Conservation (phyloP, 2,113 vertebrate genomes). For the Castor canadensis region DNA sequence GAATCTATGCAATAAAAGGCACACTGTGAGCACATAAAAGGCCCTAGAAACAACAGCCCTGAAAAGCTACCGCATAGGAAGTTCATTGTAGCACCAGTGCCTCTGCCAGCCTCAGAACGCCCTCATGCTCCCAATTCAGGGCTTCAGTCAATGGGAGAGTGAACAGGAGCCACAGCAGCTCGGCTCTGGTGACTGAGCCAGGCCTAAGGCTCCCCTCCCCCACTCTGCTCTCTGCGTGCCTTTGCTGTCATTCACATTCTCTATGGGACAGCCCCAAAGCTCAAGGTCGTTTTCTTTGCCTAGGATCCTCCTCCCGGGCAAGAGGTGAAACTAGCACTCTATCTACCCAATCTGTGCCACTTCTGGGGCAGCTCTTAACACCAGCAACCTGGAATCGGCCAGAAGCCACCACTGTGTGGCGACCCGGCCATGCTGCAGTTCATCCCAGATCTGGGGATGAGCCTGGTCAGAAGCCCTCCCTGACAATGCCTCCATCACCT, state of each 20-base stretch:
- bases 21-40: accelerated
- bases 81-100: accelerated
- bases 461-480: neutral
- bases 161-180: accelerated
- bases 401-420: accelerated
- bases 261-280: accelerated
- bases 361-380: neutral
- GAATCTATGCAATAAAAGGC: neutral
- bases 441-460: neutral
- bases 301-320: neutral
- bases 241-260: accelerated
- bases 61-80: accelerated
- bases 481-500: accelerated
- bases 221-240: accelerated
- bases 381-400: neutral
- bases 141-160: accelerated
- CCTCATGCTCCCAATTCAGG: neutral
- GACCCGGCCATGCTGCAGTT: accelerated
- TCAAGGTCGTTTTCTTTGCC: accelerated
- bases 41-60: accelerated
- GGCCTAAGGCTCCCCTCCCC: accelerated
- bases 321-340: accelerated
- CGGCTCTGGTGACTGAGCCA: accelerated
- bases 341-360: accelerated
- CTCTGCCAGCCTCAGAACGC: accelerated